Evolutionary conservation across 2,888 invertebrate species (phyloP), one percentile per base, ranked within the genome.

Genomic region (Helobdella robusta): DNA sequence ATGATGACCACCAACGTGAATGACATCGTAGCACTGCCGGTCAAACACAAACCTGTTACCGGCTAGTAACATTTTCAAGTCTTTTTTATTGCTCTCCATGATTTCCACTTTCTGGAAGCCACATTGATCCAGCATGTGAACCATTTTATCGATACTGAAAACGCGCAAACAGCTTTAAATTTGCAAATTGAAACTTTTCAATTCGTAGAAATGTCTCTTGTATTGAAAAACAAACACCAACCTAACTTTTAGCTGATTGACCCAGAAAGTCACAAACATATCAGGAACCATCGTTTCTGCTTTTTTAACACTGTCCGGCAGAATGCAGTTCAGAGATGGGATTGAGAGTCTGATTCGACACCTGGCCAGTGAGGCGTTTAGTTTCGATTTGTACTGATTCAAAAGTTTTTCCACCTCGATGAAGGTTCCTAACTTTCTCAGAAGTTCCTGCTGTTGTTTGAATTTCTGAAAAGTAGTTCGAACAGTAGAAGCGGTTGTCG

Each of bases 181-280:
- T n/a, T n/a, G n/a, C n/a, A n/a, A n/a, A n/a, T n/a, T n/a, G n/a
- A n/a, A n/a, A n/a, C n/a, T n/a, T n/a, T n/a, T n/a, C n/a, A n/a
- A n/a, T n/a, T n/a, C n/a, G n/a, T n/a, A n/a, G n/a, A n/a, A n/a
- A n/a, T n/a, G n/a, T n/a, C n/a, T n/a, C n/a, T n/a, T n/a, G n/a
- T n/a, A n/a, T n/a, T n/a, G n/a, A 50, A 50, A 50, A 6, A 50
- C 6, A 5, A 50, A 50, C n/a, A 18, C 2, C 23, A n/a, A 61
- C 61, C 48, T 61, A 15, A 61, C 48, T 28, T 61, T 61, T 15
- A 61, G 8, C 32, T 61, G 61, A 25, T 61, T 61, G 11, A 61
- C 32, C 61, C 61, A 61, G 30, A 34, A 61, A 48, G 46, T 36
- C 28, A 61, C 23, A 48, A 61, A 48, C 23, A 61, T 20, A 15